phyloP scores from a whole-genome alignment of 2,888 invertebrate genomes.

The Drosophila suboccidentalis region DNA sequence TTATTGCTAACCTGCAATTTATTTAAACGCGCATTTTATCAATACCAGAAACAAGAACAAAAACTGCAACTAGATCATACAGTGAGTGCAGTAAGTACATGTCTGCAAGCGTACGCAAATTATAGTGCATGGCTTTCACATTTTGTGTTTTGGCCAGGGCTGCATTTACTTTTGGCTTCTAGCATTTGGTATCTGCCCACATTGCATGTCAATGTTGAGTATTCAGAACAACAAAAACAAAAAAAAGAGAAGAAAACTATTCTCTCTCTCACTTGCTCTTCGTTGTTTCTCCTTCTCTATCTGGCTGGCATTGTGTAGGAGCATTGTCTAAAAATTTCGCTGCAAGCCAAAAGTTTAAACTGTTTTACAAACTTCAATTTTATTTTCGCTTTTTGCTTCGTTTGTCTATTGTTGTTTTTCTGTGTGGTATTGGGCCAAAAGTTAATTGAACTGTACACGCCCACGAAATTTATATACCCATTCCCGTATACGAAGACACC shows the following conservation, averaged over 20 bases:
- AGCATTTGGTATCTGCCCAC: constrained; percentile 39
- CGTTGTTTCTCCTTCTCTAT: background rate
- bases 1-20: constrained; percentile 47
- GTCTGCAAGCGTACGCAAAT: constrained; percentile 64
- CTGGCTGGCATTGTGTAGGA: constrained; percentile 19
- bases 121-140: constrained; percentile 57
- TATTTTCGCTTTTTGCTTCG: constrained; percentile 22
- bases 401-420: constrained; percentile 37
- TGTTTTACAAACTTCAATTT: constrained; percentile 61
- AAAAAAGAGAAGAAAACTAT: constrained; percentile 1
- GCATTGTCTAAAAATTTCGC: constrained; percentile 59
- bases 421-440: constrained; percentile 56
- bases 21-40: constrained; percentile 50
- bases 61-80: constrained; percentile 38
- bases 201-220: constrained; percentile 75
- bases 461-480: constrained; percentile 53
- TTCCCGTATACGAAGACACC: constrained; percentile 7
- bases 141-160: constrained; percentile 41
- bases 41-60: constrained; percentile 33
- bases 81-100: constrained; percentile 59
- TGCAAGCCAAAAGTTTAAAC: constrained; percentile 71
- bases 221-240: constrained; percentile 34
- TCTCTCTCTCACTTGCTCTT: background rate
- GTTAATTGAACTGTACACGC: constrained; percentile 73
- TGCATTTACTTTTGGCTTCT: constrained; percentile 17